Evolutionary conservation across 1,140 invertebrate species (phyloP).

Genomic region (Pogonognathellus flavescens): DNA sequence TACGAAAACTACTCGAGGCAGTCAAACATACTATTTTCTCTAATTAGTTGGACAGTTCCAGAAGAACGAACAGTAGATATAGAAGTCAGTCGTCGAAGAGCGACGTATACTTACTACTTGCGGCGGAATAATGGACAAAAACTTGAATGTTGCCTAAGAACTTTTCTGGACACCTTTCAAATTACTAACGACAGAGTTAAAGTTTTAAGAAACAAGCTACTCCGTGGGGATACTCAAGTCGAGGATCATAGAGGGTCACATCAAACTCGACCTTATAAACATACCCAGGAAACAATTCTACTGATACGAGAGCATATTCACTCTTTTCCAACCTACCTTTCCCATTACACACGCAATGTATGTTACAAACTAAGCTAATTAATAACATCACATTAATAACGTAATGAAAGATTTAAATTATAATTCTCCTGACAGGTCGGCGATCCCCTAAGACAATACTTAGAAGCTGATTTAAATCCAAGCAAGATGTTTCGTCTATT

Average conservation of each 20-base stretch:
- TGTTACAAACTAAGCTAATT: neutral
- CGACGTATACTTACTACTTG: too few relatives aligned
- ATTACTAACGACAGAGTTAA: too few relatives aligned
- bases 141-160: too few relatives aligned
- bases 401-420: neutral
- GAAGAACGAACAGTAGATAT: too few relatives aligned
- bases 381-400: neutral
- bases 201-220: too few relatives aligned
- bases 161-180: too few relatives aligned
- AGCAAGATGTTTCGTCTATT: neutral
- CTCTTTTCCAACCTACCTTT: neutral
- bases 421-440: neutral
- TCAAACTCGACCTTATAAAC: neutral
- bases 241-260: neutral
- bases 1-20: too few relatives aligned
- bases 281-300: neutral
- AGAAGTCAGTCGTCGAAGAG: too few relatives aligned
- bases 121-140: too few relatives aligned
- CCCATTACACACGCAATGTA: neutral
- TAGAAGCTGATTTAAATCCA: neutral
- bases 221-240: too few relatives aligned
- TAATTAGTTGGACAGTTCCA: too few relatives aligned
- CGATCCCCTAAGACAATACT: neutral
- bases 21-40: too few relatives aligned
- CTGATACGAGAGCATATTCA: neutral